phyloP scores from a whole-genome alignment of 2,113 vertebrate species.

The Epinephelus moara region DNA sequence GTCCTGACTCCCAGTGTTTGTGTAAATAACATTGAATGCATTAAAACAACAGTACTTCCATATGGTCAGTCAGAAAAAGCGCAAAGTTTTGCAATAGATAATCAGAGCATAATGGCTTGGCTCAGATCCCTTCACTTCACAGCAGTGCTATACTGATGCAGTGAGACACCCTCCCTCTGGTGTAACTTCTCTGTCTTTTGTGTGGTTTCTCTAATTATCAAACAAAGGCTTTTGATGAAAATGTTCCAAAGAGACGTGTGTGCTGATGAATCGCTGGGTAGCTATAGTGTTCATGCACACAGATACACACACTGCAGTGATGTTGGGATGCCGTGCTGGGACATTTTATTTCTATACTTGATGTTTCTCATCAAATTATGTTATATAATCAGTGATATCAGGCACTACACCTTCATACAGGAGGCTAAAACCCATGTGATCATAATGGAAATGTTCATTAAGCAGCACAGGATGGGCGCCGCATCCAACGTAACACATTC shows the following conservation, averaged over 20 bases:
- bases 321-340: not conserved
- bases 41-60: not conserved
- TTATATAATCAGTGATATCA: not conserved
- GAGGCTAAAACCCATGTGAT: slow-evolving; percentile 3
- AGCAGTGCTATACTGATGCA: not conserved
- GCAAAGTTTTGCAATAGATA: not conserved
- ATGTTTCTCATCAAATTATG: not conserved
- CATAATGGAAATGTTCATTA: slow-evolving; percentile 37
- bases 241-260: slow-evolving; percentile 18
- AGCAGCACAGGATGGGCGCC: slow-evolving; percentile 21
- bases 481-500: not conserved
- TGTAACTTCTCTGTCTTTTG: slow-evolving; percentile 25
- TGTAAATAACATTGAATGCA: not conserved
- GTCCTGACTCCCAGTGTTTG: not conserved
- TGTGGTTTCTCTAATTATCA: slow-evolving; percentile 39
- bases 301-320: not conserved
- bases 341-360: not conserved
- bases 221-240: slow-evolving; percentile 43
- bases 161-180: slow-evolving; percentile 22
- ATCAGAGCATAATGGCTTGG: slow-evolving; percentile 2
- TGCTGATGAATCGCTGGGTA: slow-evolving; percentile 3
- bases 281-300: not conserved
- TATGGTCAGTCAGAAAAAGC: not conserved
- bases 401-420: not conserved
- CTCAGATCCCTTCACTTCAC: slow-evolving; percentile 12